A percentile compares a stretch with the other conserved stretches of the same genome.
phyloP scores from a whole-genome alignment of 1,140 invertebrate genomes.

The Camponotus pennsylvanicus region DNA sequence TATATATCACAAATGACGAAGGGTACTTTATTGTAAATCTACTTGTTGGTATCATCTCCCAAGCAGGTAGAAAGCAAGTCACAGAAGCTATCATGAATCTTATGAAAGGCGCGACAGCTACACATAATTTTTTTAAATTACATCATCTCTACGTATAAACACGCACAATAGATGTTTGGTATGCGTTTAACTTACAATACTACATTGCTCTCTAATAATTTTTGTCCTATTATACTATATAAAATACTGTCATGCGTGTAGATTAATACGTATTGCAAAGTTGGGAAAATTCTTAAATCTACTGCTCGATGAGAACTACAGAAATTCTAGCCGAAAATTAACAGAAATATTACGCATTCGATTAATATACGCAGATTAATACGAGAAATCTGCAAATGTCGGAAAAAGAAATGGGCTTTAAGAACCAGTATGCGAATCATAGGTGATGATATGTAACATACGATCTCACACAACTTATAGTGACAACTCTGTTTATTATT shows the following conservation, averaged over 20 bases:
- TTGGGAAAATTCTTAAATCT: slow-evolving; percentile 54
- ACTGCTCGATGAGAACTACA: slow-evolving; percentile 21
- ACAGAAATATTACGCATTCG: slow-evolving; percentile 27
- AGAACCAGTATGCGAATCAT: slow-evolving; percentile 54
- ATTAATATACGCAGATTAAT: slow-evolving; percentile 22
- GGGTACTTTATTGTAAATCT: slow-evolving; percentile 69
- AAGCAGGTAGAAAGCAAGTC: slow-evolving; percentile 69
- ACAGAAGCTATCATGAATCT: slow-evolving; percentile 62
- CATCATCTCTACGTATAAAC: slow-evolving; percentile 69
- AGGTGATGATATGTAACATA: slow-evolving; percentile 64
- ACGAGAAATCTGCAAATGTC: slow-evolving; percentile 51
- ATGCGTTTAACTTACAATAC: slow-evolving; percentile 69
- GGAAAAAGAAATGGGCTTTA: slow-evolving; percentile 47
- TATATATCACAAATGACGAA: slow-evolving; percentile 60
- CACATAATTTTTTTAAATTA: slow-evolving; percentile 71
- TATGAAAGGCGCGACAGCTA: slow-evolving; percentile 69
- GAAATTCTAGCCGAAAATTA: slow-evolving; percentile 24
- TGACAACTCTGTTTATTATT: slow-evolving; percentile 81
- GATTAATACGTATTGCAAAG: slow-evolving; percentile 58
- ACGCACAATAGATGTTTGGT: slow-evolving; percentile 64
- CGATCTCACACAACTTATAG: slow-evolving; percentile 67
- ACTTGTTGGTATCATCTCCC: slow-evolving; percentile 49
- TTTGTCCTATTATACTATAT: slow-evolving; percentile 69
- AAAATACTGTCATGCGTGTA: slow-evolving; percentile 75
- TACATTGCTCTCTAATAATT: slow-evolving; percentile 41